phyloP scores from a whole-genome alignment of 2,113 vertebrate genomes.

The Pelusios castaneus region DNA sequence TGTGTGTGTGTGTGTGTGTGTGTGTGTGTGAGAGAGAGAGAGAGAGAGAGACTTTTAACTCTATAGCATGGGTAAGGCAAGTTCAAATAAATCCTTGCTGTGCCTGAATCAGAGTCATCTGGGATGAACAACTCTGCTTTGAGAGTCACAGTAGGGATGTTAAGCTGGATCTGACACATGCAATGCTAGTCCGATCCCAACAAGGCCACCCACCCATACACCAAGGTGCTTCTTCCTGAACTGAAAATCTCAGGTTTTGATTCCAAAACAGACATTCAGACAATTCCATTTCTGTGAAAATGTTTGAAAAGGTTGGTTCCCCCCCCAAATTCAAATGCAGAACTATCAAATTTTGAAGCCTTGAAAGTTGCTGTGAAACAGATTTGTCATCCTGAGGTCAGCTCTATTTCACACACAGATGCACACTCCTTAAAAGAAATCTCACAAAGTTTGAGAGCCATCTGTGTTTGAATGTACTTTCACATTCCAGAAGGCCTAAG shows the following conservation, averaged over 20 bases:
- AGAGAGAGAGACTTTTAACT: not conserved
- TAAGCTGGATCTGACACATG: not conserved
- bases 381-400: not conserved
- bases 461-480: not conserved
- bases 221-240: not conserved
- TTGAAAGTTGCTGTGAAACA: not conserved
- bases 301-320: not conserved
- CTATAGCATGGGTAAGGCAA: not conserved
- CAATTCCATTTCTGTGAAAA: not conserved
- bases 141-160: not conserved
- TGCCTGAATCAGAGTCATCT: not conserved
- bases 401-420: not conserved
- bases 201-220: not conserved
- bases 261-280: not conserved
- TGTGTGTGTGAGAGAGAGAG: no score
- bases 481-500: not conserved
- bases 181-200: not conserved
- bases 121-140: not conserved
- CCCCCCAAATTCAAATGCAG: not conserved
- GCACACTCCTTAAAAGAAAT: not conserved
- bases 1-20: no score
- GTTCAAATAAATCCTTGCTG: not conserved
- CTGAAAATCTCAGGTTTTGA: not conserved
- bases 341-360: not conserved
- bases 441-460: not conserved